phyloP scores from a whole-genome alignment of 1,140 invertebrate genomes.

The Anagrus nilaparvatae region DNA sequence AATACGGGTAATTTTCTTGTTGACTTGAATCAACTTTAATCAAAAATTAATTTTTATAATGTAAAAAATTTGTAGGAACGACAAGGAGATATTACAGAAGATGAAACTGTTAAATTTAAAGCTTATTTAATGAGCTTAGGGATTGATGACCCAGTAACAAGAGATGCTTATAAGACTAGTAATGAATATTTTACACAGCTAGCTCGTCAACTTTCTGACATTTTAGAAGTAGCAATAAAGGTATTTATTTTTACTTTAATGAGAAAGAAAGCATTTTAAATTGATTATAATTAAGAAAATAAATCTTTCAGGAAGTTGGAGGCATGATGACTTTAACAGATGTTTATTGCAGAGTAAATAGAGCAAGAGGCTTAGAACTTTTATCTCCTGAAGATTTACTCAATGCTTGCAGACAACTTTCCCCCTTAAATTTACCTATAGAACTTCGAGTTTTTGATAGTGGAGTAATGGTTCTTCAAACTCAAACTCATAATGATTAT shows the following conservation, averaged over 20 bases:
- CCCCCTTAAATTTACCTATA: conserved; percentile 59
- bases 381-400: conserved; percentile 90
- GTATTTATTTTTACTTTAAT: conserved; percentile 40
- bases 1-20: conserved; percentile 59
- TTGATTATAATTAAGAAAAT: neutral
- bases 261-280: neutral
- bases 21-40: neutral
- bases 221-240: conserved; percentile 72
- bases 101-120: conserved; percentile 94
- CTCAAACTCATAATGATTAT: conserved; percentile 67
- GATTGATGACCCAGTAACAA: conserved; percentile 93
- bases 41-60: conserved; percentile 27
- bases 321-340: conserved; percentile 96
- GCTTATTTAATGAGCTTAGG: conserved; percentile 93
- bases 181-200: conserved; percentile 80
- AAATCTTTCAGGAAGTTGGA: conserved; percentile 63
- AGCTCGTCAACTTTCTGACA: conserved; percentile 74
- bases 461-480: conserved; percentile 82
- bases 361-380: conserved; percentile 77
- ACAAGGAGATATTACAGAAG: conserved; percentile 92
- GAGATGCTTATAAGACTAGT: conserved; percentile 77
- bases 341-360: conserved; percentile 92
- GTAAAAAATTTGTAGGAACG: conserved; percentile 58
- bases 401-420: conserved; percentile 69
- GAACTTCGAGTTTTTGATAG: conserved; percentile 77